Conservation (phyloP, 2,797 vertebrate species). For the Pangasius sanitwongsei region DNA sequence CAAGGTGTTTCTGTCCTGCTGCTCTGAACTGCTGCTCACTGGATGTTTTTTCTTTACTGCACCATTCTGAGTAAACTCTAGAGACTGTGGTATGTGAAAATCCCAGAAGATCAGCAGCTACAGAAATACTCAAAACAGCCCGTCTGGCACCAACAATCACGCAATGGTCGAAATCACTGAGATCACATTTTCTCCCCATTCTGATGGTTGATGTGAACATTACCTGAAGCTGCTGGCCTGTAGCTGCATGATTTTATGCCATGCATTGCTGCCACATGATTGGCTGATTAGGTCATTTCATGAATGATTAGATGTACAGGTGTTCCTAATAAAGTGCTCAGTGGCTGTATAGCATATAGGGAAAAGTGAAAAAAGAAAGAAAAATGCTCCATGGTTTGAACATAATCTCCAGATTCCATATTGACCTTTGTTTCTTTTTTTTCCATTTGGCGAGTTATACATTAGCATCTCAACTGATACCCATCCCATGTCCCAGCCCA, state of each 20-base stretch:
- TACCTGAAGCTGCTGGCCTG: neutral
- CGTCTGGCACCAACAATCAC: neutral
- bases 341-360: neutral
- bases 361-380: neutral
- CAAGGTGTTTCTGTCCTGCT: neutral
- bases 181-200: neutral
- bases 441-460: constrained; percentile 24
- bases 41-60: neutral
- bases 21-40: neutral
- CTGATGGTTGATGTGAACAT: neutral
- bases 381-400: neutral
- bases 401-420: neutral
- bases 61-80: neutral
- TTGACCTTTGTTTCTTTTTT: neutral
- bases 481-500: constrained; percentile 15
- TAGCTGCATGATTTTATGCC: neutral
- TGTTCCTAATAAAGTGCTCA: neutral
- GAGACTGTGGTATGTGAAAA: neutral
- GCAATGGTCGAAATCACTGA: too few species aligned
- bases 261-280: neutral
- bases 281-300: neutral
- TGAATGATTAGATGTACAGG: neutral
- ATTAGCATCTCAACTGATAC: constrained; percentile 37
- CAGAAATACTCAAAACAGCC: neutral
- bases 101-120: neutral